phyloP scores from a whole-genome alignment of 1,140 invertebrate species.

The Lordiphosa stackelbergi region DNA sequence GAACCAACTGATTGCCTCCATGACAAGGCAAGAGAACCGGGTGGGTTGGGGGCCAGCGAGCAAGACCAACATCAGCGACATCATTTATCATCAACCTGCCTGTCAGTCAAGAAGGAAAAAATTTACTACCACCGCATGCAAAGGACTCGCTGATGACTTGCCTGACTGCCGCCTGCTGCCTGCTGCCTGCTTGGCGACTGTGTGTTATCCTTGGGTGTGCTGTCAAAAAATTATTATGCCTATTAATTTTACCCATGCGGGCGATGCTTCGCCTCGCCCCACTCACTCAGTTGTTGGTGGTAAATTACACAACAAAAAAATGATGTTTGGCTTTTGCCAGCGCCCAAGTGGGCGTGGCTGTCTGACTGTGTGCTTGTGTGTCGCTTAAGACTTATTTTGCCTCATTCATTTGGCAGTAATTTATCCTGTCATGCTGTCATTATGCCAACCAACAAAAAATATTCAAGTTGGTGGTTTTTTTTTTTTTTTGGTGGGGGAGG shows the following conservation, averaged over 20 bases:
- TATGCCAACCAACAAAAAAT: constrained; percentile 63
- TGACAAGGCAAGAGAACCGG: constrained; percentile 48
- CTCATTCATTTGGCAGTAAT: constrained; percentile 76
- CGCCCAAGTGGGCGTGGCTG: constrained; percentile 59
- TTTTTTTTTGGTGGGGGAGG: constrained; percentile 12
- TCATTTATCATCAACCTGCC: constrained; percentile 77
- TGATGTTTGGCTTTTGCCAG: constrained; percentile 72
- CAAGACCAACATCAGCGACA: constrained; percentile 70
- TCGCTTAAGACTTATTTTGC: constrained; percentile 72
- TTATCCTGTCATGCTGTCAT: constrained; percentile 77
- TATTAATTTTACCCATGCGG: constrained; percentile 76
- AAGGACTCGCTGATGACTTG: constrained; percentile 61
- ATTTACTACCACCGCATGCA: constrained; percentile 38
- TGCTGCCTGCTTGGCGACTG: constrained; percentile 21
- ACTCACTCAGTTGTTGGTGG: constrained; percentile 42
- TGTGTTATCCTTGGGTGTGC: constrained; percentile 75
- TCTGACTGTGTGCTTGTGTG: constrained; percentile 29
- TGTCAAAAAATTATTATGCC: constrained; percentile 78
- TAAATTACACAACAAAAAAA: constrained; percentile 71
- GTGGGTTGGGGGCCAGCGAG: constrained; percentile 16
- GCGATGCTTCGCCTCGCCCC: constrained; percentile 19
- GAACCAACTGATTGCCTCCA: constrained; percentile 67
- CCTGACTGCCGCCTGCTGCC: constrained; percentile 22
- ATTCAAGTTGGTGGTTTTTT: constrained; percentile 33
- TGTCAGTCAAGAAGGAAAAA: constrained; percentile 62